Base-by-base conservation (phyloP, 1,140 invertebrate genomes). In the Hypothenemus hampei region DNA sequence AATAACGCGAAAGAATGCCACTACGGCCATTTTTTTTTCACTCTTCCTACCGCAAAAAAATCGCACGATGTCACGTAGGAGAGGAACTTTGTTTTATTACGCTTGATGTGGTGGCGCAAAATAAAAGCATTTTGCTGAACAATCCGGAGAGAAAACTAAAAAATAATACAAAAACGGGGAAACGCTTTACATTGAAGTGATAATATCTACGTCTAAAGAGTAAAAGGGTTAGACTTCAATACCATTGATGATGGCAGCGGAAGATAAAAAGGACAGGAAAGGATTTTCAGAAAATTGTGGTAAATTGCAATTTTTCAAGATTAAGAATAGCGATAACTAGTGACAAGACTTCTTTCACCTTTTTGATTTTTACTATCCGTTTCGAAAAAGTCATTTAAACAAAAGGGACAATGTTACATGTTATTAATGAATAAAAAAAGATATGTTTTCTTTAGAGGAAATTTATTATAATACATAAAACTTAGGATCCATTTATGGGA, bases 191-290 rank as follows among this genome's bases (percentile, higher is more conserved):
- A 49, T 49, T 35, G 31, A 35, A 10, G 47, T 16, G 49, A 51
- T 51, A 43, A 41, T 26, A 51, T 51, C 49, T 51, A 13, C 49
- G 36, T 51, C 49, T 51, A 22, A 35, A 13, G 24, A 51, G 49
- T 51, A 51, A 51, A n/a, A 51, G 39, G 49, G 49, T 41, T 41
- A 43, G 39, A 20, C 37, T 43, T 51, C 49, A 51, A 51, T 51
- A 41, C 39, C 26, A n/a, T 37, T 23, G 37, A 51, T 51, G 39
- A 51, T 41, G 31, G 39, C 13, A 41, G 21, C 31, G n/a, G n/a
- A n/a, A 51, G 49, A 51, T 51, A 51, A 43, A n/a, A 31, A 43
- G 20, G 16, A 23, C 47, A 36, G 13, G 22, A 21, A 29, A 22
- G 24, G 39, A 49, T 49, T 49, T n/a, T 33, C 24, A 18, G 49